Percentiles rank a stretch among this genome's conserved stretches.
These are phyloP conservation scores for Acanthaster planci DNA, from an alignment of 35 echinoderm and acorn worm species.

Conservation along the genomic window DNA sequence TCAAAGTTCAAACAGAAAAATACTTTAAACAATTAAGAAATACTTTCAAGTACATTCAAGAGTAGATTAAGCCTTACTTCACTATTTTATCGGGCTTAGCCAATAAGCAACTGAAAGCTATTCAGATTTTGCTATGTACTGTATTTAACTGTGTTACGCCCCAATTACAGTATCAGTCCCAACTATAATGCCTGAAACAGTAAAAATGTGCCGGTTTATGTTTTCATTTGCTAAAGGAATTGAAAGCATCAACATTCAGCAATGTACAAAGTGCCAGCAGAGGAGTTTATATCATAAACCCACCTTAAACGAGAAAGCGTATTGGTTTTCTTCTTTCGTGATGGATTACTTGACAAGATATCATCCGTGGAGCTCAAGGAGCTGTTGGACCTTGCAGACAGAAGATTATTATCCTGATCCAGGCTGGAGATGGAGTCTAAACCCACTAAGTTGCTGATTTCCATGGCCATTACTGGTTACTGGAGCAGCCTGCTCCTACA, in stretches of 20 bases:
- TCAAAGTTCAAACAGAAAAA: background rate
- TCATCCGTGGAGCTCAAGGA: conserved; percentile 38
- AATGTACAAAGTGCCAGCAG: background rate
- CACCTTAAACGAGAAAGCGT: conserved; percentile 41
- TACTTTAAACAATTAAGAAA: too few relatives aligned
- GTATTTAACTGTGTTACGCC: too few relatives aligned
- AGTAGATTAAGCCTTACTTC: too few relatives aligned
- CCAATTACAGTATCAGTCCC: too few relatives aligned
- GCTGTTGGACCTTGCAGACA: conserved; percentile 17
- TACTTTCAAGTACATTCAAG: too few relatives aligned
- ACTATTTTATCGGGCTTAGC: too few relatives aligned
- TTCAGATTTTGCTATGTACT: too few relatives aligned
- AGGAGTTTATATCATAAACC: background rate
- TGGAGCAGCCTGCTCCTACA: too few relatives aligned
- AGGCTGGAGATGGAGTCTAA: conserved; percentile 24
- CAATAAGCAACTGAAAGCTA: too few relatives aligned
- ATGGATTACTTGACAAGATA: background rate
- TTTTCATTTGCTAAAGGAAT: background rate
- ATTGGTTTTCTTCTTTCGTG: conserved; percentile 45
- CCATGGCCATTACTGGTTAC: background rate
- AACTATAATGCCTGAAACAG: too few relatives aligned
- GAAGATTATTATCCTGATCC: background rate
- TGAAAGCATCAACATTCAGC: background rate
- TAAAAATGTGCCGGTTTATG: background rate
- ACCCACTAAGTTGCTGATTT: background rate